Base-by-base conservation (phyloP, 1,140 invertebrate genomes). In the Delia radicum region DNA sequence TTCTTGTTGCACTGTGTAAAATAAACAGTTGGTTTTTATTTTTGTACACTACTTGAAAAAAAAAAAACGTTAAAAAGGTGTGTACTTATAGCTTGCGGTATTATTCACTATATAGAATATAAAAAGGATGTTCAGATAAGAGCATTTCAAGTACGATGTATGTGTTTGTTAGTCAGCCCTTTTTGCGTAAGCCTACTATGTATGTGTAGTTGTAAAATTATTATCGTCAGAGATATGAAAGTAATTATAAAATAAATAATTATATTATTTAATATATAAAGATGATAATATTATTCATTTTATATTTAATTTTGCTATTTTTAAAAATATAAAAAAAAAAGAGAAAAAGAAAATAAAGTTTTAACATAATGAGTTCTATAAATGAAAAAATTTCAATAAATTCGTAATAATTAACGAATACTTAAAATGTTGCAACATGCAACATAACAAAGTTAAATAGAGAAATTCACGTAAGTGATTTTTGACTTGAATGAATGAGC, bases 21-120 rank as follows among this genome's bases (percentile, higher is more conserved):
- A 48, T 48, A 6, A n/a, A 18, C 46, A 2, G 46, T n/a, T 55
- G 48, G n/a, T 8, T 55, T n/a, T 55, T 42, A 18, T 24, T 21
- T 8, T 55, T 55, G 48, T 55, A 55, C 18, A 18, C n/a, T 21
- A 24, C n/a, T 55, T 55, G 18, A n/a, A 18, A 55, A 13, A 37
- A n/a, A n/a, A n/a, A 37, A 55, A 55, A 55, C 48, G 48, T 55
- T 55, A 55, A 55, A 55, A 55, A 55, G 48, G 48, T 55, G n/a
- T 55, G 10, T 18, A 24, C n/a, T 55, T 55, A 21, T 55, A 18
- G 48, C 48, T 21, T 55, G 48, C 21, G 48, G 18, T 55, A 55
- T n/a, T n/a, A n/a, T 55, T 55, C 48, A 55, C 18, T 55, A n/a
- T n/a, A n/a, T n/a, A n/a, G n/a, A n/a, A n/a, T n/a, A n/a, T n/a